Evolutionary conservation across 2,888 invertebrate genomes (phyloP), one percentile per base, ranked within the genome.

Genomic region (Boloria selene): DNA sequence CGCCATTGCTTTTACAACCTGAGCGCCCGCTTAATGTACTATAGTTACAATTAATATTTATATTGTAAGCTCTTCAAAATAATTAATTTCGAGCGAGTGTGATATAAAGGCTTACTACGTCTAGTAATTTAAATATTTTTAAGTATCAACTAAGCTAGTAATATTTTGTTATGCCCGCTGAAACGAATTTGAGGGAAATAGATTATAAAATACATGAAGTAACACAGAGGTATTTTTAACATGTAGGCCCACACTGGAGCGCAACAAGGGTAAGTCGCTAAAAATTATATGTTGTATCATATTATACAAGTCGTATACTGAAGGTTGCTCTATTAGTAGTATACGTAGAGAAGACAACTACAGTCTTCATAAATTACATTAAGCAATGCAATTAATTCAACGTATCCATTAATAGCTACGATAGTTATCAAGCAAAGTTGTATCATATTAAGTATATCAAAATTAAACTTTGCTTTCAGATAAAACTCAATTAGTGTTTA

Each of bases 341-440:
- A 16, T 42, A 4, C 38, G 10, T 60, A 50, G 44, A 56, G 54
- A 50, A 65, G 64, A 64, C 62, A 65, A 51, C 45, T 51, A 38
- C 38, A 52, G 47, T 47, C 53, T 55, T 45, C 47, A 64, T 69
- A 62, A 65, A 61, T 55, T 65, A 49, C 55, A 68, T 61, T 68
- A 49, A 59, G 63, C 65, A 65, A 53, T 38, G 59, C 49, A 63
- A 65, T 70, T 68, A 70, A 65, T 68, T 60, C 51, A 22, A 45
- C 51, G 63, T 66, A 70, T 65, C 68, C 63, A 68, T 70, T 70
- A 70, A 68, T 65, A 65, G 68, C 58, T 63, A 65, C 47, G 14
- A 49, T 38, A 50, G 56, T 70, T 68, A 70, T 70, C 65, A 68
- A 62, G 47, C 55, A 62, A 52, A 65, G 72, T 72, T 65, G 65